These are phyloP conservation scores for Acipenser transmontanus DNA, from an alignment of 2,797 vertebrate genomes.

Conservation along the genomic window DNA sequence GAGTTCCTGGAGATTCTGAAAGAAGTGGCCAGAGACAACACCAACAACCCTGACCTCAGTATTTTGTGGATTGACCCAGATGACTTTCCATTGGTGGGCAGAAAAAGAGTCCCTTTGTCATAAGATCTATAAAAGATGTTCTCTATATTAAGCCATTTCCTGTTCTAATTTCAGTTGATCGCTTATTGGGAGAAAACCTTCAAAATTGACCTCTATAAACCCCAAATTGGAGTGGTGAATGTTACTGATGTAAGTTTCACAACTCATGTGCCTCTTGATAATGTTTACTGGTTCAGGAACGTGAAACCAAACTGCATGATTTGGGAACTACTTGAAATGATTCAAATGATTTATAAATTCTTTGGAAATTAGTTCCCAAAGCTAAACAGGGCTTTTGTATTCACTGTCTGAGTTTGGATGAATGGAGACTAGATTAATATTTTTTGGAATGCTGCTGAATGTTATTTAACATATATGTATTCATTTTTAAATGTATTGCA, in stretches of 20 bases:
- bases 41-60: constrained; percentile 84
- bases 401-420: no score
- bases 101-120: neutral
- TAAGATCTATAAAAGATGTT: neutral
- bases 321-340: no score
- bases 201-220: constrained; percentile 88
- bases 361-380: no score
- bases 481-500: no score
- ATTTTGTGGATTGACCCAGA: constrained; percentile 97
- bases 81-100: constrained; percentile 88
- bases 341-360: no score
- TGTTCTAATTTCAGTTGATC: constrained; percentile 64
- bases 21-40: constrained; percentile 93
- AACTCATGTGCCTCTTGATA: constrained; percentile 14
- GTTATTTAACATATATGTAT: no score
- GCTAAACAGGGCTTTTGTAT: no score
- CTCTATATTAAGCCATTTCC: neutral
- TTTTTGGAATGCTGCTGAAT: no score
- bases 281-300: no score
- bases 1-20: constrained; percentile 96
- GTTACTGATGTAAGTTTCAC: constrained; percentile 86
- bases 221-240: constrained; percentile 93
- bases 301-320: no score
- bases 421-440: no score
- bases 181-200: constrained; percentile 98